These are phyloP conservation scores for Pantherophis guttatus DNA, from an alignment of 2,113 vertebrate species.

Conservation along the genomic window DNA sequence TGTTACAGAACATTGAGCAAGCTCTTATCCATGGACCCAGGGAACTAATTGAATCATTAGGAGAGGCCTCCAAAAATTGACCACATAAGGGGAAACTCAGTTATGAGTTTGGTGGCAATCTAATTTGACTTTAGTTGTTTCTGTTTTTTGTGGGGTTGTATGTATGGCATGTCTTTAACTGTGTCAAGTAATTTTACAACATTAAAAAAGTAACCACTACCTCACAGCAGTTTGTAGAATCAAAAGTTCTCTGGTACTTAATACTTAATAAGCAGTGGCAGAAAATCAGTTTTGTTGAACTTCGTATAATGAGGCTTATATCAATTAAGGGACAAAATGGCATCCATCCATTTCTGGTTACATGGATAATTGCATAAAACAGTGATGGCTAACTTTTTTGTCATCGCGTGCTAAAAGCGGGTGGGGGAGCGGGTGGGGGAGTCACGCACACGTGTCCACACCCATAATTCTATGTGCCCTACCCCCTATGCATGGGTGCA, in stretches of 20 bases:
- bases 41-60: constrained; percentile 73
- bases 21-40: constrained; percentile 53
- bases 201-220: not conserved
- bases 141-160: not conserved
- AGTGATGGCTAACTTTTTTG: no score
- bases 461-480: no score
- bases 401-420: no score
- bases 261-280: not conserved
- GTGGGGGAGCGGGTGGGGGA: no score
- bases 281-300: not conserved
- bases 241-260: not conserved
- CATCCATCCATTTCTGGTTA: not conserved
- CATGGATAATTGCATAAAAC: not conserved
- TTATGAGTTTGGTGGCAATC: constrained; percentile 54
- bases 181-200: constrained; percentile 1
- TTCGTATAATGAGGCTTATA: not conserved
- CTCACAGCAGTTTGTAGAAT: not conserved
- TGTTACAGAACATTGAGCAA: constrained; percentile 66
- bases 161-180: not conserved
- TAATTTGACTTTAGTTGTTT: constrained; percentile 57
- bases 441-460: no score
- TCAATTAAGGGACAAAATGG: not conserved
- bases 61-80: constrained; percentile 64
- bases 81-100: constrained; percentile 55
- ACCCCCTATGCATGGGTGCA: no score